A percentile compares a stretch with the other conserved stretches of the same genome.
These are phyloP conservation scores for Nemoura dubitans DNA, from an alignment of 2,888 invertebrate species.

Conservation along the genomic window DNA sequence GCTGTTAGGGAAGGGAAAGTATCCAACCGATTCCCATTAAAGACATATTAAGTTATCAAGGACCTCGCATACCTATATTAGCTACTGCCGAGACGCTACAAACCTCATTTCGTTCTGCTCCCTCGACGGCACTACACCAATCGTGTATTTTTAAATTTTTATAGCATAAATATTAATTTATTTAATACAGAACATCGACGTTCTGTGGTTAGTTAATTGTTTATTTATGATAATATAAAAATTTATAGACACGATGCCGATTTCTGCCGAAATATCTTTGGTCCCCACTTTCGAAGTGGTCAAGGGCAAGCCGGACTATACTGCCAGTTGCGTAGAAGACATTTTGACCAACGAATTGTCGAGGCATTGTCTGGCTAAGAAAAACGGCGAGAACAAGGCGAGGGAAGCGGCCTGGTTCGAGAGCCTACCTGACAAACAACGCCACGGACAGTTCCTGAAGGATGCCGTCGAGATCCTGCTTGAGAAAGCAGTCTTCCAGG, in stretches of 20 bases:
- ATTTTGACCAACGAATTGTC: conserved; percentile 19
- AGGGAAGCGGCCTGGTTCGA: conserved; percentile 46
- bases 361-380: background rate
- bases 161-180: background rate
- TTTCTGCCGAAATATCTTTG: conserved; percentile 37
- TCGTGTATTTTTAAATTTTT: background rate
- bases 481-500: conserved; percentile 79
- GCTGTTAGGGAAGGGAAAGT: background rate
- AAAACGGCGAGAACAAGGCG: background rate
- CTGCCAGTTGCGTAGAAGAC: conserved; percentile 33
- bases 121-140: background rate
- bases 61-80: background rate
- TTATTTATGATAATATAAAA: background rate
- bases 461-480: conserved; percentile 76
- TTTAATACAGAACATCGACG: background rate
- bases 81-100: background rate
- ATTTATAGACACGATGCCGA: conserved; percentile 42
- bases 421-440: conserved; percentile 66
- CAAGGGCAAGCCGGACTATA: conserved; percentile 37
- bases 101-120: background rate
- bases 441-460: conserved; percentile 78
- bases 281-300: conserved; percentile 34
- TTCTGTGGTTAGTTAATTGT: background rate
- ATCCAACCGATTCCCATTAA: background rate
- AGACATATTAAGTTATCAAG: background rate